These are phyloP conservation scores for Sprattus sprattus DNA, from an alignment of 2,113 vertebrate genomes.

Conservation along the genomic window DNA sequence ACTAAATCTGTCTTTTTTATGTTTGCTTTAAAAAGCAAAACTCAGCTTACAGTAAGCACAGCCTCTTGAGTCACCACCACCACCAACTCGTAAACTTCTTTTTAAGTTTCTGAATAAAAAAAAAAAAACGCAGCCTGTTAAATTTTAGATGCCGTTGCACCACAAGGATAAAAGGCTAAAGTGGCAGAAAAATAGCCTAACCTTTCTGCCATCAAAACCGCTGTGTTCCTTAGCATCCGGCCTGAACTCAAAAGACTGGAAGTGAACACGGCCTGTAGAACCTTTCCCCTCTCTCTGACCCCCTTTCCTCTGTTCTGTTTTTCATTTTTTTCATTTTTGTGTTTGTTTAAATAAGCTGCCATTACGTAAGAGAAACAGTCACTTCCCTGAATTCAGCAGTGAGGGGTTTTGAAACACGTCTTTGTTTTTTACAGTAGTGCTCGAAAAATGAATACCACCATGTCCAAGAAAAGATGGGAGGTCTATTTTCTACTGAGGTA, in stretches of 20 bases:
- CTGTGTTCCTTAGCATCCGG: not conserved
- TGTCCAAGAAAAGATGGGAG: not conserved
- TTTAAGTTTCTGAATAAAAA: not conserved
- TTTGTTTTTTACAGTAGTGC: not conserved
- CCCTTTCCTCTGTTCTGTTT: not conserved
- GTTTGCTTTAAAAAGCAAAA: not conserved
- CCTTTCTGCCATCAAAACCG: not conserved
- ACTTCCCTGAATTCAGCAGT: not conserved
- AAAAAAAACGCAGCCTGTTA: conserved; percentile 10
- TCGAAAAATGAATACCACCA: not conserved
- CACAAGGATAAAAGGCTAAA: not conserved
- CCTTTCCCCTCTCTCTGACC: not conserved
- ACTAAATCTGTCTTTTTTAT: not conserved
- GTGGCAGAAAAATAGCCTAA: not conserved
- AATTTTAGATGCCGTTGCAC: not conserved
- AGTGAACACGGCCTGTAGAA: not conserved
- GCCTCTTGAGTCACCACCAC: not conserved
- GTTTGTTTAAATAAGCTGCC: conserved; percentile 2
- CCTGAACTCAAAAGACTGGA: not conserved
- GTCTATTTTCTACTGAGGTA: not conserved
- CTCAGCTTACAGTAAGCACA: not conserved
- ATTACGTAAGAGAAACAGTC: not conserved
- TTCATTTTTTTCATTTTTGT: not conserved
- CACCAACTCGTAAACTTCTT: not conserved
- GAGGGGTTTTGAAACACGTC: not conserved